Conservation (phyloP, 1,140 invertebrate genomes). For the Drosophila fuyamai region DNA sequence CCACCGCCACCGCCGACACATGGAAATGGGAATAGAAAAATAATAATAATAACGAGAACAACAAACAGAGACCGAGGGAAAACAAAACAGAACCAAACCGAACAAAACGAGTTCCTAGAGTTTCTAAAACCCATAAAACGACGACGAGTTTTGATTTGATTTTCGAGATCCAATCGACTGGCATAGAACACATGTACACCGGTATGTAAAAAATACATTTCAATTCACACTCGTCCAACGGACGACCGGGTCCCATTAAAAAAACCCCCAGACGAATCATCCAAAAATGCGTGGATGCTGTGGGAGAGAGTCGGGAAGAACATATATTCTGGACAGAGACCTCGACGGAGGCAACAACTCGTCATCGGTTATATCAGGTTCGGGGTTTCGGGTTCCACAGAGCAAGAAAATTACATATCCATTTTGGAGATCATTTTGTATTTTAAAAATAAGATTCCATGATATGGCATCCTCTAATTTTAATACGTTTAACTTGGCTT, state of each 20-base stretch:
- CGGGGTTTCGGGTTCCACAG: conserved; percentile 52
- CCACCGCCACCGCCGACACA: conserved; percentile 27
- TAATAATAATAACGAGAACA: conserved; percentile 80
- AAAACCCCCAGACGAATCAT: conserved; percentile 39
- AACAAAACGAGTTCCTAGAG: conserved; percentile 56
- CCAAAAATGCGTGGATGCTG: conserved; percentile 54
- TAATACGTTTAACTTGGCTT: no score
- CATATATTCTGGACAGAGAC: conserved; percentile 28
- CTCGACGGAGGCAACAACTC: conserved; percentile 55
- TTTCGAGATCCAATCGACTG: conserved; percentile 65
- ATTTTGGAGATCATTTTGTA: no score
- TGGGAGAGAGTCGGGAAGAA: conserved; percentile 32
- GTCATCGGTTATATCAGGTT: conserved; percentile 74
- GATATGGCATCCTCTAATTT: no score
- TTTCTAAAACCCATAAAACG: conserved; percentile 78
- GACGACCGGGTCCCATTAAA: conserved; percentile 35
- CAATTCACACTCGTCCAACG: conserved; percentile 65
- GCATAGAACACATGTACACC: conserved; percentile 67
- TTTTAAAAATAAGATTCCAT: no score
- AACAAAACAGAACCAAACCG: conserved; percentile 56
- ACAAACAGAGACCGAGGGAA: conserved; percentile 73
- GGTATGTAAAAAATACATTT: conserved; percentile 69
- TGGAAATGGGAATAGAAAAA: conserved; percentile 70
- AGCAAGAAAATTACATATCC: neutral
- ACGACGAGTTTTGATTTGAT: conserved; percentile 79